Percentiles rank a stretch among this genome's conserved stretches.
Conservation (phyloP, 2,797 vertebrate species). For the Fringilla coelebs region DNA sequence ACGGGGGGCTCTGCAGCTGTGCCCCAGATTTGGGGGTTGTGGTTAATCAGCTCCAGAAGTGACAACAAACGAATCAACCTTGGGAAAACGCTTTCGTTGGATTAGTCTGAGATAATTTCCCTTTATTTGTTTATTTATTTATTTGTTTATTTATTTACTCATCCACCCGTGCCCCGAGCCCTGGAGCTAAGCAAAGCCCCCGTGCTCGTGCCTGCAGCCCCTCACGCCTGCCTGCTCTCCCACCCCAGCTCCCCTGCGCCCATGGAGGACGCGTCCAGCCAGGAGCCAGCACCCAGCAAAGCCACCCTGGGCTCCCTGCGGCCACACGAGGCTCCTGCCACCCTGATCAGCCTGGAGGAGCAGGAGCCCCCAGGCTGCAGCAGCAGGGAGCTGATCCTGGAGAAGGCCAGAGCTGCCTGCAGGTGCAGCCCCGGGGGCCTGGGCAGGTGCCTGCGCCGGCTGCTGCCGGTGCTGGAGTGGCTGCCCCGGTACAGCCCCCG, state of each 20-base stretch:
- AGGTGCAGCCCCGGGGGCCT: not conserved
- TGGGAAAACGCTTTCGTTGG: not conserved
- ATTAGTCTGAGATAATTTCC: not conserved
- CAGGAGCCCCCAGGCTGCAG: not conserved
- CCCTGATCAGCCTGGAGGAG: slow-evolving; percentile 45
- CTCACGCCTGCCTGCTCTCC: not conserved
- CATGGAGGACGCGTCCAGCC: not conserved
- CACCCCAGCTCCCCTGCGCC: not conserved
- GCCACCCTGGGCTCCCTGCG: not conserved
- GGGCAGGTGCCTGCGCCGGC: not conserved
- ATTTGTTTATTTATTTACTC: not conserved
- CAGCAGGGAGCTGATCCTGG: slow-evolving; percentile 3
- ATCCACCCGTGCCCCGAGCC: not conserved
- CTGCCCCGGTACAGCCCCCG: slow-evolving; percentile 41
- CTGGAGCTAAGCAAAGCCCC: not conserved
- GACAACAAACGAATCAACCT: accelerated
- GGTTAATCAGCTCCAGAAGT: not conserved
- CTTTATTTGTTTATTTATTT: not conserved
- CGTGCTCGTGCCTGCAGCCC: not conserved
- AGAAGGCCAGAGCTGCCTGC: slow-evolving; percentile 6
- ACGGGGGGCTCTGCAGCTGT: not conserved
- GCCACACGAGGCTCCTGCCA: not conserved
- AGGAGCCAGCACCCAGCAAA: not conserved
- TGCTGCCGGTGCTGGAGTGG: slow-evolving; percentile 62
- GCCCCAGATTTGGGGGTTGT: not conserved